Conservation (phyloP, 2,113 vertebrate genomes). For the Ptychochromis oligacanthus region DNA sequence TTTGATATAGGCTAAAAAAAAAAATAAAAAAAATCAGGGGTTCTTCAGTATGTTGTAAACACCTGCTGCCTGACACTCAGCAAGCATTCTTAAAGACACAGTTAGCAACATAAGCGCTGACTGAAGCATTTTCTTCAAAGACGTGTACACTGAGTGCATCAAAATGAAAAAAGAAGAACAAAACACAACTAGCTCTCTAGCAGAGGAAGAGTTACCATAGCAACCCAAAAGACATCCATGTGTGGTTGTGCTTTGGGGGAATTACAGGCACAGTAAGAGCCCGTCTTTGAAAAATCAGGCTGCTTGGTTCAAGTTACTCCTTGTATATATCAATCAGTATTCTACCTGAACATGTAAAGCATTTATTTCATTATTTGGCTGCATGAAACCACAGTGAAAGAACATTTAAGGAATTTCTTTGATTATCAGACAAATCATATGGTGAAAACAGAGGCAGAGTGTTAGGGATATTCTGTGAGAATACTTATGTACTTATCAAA, state of each 20-base stretch:
- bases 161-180: background rate
- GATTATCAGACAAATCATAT: background rate
- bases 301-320: background rate
- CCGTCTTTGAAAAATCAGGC: background rate
- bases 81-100: slow-evolving; percentile 28
- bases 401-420: background rate
- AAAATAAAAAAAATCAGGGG: background rate
- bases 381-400: background rate
- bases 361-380: background rate
- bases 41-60: background rate
- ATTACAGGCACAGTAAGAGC: slow-evolving; percentile 6
- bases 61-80: slow-evolving; percentile 18
- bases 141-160: background rate
- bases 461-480: no score
- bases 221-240: slow-evolving; percentile 39
- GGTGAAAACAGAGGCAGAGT: background rate
- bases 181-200: slow-evolving; percentile 17
- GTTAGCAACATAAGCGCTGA: background rate
- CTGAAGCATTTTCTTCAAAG: slow-evolving; percentile 36
- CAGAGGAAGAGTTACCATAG: slow-evolving; percentile 39
- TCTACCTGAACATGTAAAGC: background rate
- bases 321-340: background rate
- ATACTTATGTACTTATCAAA: no score
- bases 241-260: slow-evolving; percentile 8
- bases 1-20: background rate